Percentiles rank a stretch among this genome's conserved stretches.
Conservation (phyloP, 2,888 invertebrate species). For the Tinea semifulvella region DNA sequence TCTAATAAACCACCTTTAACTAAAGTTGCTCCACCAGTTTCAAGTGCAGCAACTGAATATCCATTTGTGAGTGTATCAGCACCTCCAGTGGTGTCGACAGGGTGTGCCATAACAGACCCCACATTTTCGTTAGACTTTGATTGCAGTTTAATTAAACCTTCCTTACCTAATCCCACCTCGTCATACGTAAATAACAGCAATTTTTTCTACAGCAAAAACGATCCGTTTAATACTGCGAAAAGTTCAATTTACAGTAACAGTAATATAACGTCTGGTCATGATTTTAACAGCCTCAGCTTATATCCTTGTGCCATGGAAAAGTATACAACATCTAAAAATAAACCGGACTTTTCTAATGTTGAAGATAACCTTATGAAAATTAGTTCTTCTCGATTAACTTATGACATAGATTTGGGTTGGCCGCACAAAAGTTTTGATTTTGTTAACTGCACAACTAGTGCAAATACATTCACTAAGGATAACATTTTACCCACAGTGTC, state of each 20-base stretch:
- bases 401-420: conserved; percentile 60
- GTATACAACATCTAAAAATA: conserved; percentile 49
- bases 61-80: conserved; percentile 50
- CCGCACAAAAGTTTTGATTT: conserved; percentile 59
- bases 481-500: conserved; percentile 43
- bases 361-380: conserved; percentile 60
- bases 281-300: conserved; percentile 50
- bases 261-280: conserved; percentile 51
- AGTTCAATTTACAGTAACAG: conserved; percentile 56
- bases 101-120: conserved; percentile 37
- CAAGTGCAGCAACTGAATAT: conserved; percentile 39
- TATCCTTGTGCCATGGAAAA: conserved; percentile 62
- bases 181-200: conserved; percentile 38
- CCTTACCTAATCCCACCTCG: conserved; percentile 35
- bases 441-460: conserved; percentile 43
- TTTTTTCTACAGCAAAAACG: conserved; percentile 50
- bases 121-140: conserved; percentile 51
- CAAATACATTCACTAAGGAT: conserved; percentile 48
- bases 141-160: conserved; percentile 40
- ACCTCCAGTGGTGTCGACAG: conserved; percentile 44
- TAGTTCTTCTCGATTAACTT: conserved; percentile 52
- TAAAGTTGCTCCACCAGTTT: conserved; percentile 29
- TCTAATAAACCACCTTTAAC: conserved; percentile 27
- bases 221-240: conserved; percentile 48
- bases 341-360: conserved; percentile 46